Percentiles rank a stretch among this genome's conserved stretches.
These are phyloP conservation scores for Deroptyus accipitrinus DNA, from an alignment of 2,113 vertebrate species.

Conservation along the genomic window DNA sequence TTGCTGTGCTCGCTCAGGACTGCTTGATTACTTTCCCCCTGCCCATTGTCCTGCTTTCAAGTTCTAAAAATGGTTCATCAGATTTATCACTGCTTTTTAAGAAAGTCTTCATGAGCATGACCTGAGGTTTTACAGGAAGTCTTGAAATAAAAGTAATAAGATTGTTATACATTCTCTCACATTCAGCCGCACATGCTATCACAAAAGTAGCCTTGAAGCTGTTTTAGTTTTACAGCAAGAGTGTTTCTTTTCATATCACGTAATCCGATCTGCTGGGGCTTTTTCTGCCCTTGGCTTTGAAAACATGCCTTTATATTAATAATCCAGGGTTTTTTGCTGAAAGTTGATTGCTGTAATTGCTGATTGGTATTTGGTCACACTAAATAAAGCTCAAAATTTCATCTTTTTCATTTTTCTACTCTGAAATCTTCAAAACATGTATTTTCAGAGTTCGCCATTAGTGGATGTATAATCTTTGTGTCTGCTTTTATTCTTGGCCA, in stretches of 20 bases:
- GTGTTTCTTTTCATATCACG: constrained; percentile 59
- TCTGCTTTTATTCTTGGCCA: constrained; percentile 65
- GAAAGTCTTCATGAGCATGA: constrained; percentile 31
- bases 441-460: constrained; percentile 64
- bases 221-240: constrained; percentile 50
- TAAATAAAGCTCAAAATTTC: constrained; percentile 32
- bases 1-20: background rate
- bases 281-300: constrained; percentile 18
- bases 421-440: constrained; percentile 45
- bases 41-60: background rate
- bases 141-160: constrained; percentile 64
- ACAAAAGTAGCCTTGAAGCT: constrained; percentile 65
- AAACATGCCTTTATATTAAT: constrained; percentile 59
- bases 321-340: constrained; percentile 13
- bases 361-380: constrained; percentile 40
- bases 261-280: constrained; percentile 28
- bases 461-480: constrained; percentile 59
- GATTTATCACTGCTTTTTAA: constrained; percentile 56
- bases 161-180: constrained; percentile 62
- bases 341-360: constrained; percentile 46
- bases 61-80: constrained; percentile 19
- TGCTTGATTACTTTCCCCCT: background rate
- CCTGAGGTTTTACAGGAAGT: constrained; percentile 55
- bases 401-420: constrained; percentile 6
- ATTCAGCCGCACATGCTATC: constrained; percentile 50